These are phyloP conservation scores for Lutjanus campechanus DNA, from an alignment of 2,797 vertebrate species.

Conservation along the genomic window DNA sequence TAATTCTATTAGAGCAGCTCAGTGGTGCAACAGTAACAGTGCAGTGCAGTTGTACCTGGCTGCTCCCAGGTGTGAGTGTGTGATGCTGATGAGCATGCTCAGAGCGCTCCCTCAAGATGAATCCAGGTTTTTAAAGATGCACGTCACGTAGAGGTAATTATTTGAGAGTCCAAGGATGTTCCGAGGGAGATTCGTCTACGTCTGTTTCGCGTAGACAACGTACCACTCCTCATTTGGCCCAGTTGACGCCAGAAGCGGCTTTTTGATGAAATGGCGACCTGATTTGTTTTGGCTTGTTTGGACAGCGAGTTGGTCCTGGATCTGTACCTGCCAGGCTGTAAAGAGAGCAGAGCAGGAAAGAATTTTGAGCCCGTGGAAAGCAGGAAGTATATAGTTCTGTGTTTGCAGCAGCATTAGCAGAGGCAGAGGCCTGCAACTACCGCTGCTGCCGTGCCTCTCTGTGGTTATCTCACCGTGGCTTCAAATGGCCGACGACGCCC, in stretches of 20 bases:
- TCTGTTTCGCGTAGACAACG: neutral
- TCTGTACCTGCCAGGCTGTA: neutral
- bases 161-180: conserved; percentile 2
- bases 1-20: conserved; percentile 19
- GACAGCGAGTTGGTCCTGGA: neutral
- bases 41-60: conserved; percentile 21
- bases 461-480: conserved; percentile 4
- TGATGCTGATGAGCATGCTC: conserved; percentile 34
- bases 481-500: conserved; percentile 3
- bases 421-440: neutral
- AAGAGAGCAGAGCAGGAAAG: conserved; percentile 16
- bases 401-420: neutral
- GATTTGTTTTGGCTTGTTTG: conserved; percentile 13
- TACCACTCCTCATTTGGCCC: neutral
- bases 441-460: neutral
- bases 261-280: neutral
- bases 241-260: neutral
- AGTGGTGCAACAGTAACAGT: conserved; percentile 22
- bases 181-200: neutral
- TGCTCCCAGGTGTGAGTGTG: conserved; percentile 42
- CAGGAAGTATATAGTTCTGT: conserved; percentile 10
- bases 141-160: conserved; percentile 6
- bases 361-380: neutral
- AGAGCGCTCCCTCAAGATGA: neutral
- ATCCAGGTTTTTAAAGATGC: conserved; percentile 16